Percentiles rank a stretch among this genome's conserved stretches.
These are phyloP conservation scores for Eumaeus atala DNA, from an alignment of 1,140 invertebrate species.

Conservation along the genomic window DNA sequence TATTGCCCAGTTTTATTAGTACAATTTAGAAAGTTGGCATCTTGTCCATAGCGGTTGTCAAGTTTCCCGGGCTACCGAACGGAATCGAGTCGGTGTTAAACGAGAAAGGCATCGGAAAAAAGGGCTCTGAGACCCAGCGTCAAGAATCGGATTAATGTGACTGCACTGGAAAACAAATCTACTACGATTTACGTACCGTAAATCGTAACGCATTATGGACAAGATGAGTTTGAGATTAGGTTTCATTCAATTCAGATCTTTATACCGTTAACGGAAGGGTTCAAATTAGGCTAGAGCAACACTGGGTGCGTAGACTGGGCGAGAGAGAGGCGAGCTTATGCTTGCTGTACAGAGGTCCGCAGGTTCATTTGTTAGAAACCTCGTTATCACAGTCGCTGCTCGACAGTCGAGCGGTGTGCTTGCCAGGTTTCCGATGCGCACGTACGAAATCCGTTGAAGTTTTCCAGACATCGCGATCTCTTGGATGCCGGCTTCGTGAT, in stretches of 20 bases:
- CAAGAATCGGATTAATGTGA: slow-evolving; percentile 62
- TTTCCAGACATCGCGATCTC: slow-evolving; percentile 49
- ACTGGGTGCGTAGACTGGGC: slow-evolving; percentile 37
- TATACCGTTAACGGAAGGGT: slow-evolving; percentile 30
- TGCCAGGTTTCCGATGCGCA: slow-evolving; percentile 29
- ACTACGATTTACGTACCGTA: slow-evolving; percentile 71
- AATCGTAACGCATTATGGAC: slow-evolving; percentile 61
- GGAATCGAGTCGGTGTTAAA: slow-evolving; percentile 61
- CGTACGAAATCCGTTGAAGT: slow-evolving; percentile 42
- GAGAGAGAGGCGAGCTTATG: slow-evolving; percentile 63
- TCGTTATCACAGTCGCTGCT: slow-evolving; percentile 69
- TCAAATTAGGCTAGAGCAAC: slow-evolving; percentile 27
- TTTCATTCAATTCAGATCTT: slow-evolving; percentile 38
- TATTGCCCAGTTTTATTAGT: slow-evolving; percentile 59
- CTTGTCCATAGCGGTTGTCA: slow-evolving; percentile 43
- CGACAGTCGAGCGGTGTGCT: slow-evolving; percentile 56
- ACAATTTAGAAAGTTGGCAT: slow-evolving; percentile 72
- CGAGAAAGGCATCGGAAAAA: slow-evolving; percentile 53
- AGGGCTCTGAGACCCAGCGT: slow-evolving; percentile 38
- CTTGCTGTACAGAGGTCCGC: slow-evolving; percentile 54
- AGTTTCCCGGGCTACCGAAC: slow-evolving; percentile 37
- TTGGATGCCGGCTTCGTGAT: slow-evolving; percentile 38
- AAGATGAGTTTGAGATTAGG: slow-evolving; percentile 48
- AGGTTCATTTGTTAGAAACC: slow-evolving; percentile 62
- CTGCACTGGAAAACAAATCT: slow-evolving; percentile 63